Conservation (phyloP, 2,797 vertebrate species). For the Hydrolagus colliei region DNA sequence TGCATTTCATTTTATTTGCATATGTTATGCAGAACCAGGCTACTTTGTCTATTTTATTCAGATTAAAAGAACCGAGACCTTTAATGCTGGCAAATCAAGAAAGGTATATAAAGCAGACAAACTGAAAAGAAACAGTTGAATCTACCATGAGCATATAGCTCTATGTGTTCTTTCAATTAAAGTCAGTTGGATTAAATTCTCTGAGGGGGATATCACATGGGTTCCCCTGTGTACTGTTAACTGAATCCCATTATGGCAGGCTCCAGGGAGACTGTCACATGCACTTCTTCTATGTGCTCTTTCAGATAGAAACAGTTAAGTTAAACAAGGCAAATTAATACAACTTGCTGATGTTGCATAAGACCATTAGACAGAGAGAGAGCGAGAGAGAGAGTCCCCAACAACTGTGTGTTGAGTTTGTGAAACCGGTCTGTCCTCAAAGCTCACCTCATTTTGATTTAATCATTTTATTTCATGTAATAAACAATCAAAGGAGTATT, state of each 20-base stretch:
- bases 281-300: constrained; percentile 13
- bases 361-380: constrained; percentile 2
- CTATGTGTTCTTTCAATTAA: constrained; percentile 6
- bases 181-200: constrained; percentile 19
- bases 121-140: neutral
- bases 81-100: neutral
- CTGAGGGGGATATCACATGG: neutral
- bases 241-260: constrained; percentile 13
- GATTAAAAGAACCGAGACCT: neutral
- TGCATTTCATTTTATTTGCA: neutral
- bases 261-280: constrained; percentile 4
- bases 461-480: neutral
- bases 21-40: neutral
- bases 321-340: constrained; percentile 29
- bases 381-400: constrained; percentile 3
- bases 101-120: neutral
- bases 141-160: neutral
- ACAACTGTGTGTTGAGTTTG: neutral
- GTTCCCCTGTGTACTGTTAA: constrained; percentile 23
- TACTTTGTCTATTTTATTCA: neutral
- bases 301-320: constrained; percentile 25
- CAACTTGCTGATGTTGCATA: constrained; percentile 22
- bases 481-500: neutral
- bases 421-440: neutral
- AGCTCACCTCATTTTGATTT: neutral